Conservation (phyloP, 2,888 invertebrate species). For the Oscheius sp. region DNA sequence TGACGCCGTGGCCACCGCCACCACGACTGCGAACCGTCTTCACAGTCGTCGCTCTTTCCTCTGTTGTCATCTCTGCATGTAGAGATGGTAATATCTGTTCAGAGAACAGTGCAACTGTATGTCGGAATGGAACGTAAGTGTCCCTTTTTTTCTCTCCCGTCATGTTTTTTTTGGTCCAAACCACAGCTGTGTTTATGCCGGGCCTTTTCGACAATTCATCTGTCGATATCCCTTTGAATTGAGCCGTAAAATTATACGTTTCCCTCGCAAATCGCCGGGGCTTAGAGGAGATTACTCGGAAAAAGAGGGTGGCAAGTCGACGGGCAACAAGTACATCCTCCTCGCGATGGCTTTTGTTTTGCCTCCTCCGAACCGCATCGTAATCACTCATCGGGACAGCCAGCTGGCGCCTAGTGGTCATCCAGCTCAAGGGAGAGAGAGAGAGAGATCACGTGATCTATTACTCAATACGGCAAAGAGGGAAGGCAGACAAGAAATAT, state of each 20-base stretch:
- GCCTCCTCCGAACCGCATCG: slow-evolving; percentile 27
- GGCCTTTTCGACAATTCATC: slow-evolving; percentile 17
- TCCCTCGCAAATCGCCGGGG: not conserved
- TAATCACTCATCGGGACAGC: slow-evolving; percentile 30
- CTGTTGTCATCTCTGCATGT: slow-evolving; percentile 31
- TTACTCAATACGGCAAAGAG: too few relatives aligned
- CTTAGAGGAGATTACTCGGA: not conserved
- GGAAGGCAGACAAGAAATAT: too few relatives aligned
- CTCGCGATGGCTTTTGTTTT: slow-evolving; percentile 22
- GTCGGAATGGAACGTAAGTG: slow-evolving; percentile 67
- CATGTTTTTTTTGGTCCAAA: slow-evolving; percentile 21
- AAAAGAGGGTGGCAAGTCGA: not conserved
- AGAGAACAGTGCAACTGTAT: slow-evolving; percentile 64
- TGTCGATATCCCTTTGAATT: not conserved
- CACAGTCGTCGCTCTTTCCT: slow-evolving; percentile 11
- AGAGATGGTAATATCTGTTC: slow-evolving; percentile 58
- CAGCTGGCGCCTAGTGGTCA: slow-evolving; percentile 30
- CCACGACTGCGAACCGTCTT: slow-evolving; percentile 37
- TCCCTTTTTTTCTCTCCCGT: not conserved
- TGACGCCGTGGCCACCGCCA: slow-evolving; percentile 37
- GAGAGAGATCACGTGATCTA: too few relatives aligned
- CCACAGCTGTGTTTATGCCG: not conserved
- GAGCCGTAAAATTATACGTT: not conserved
- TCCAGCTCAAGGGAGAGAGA: too few relatives aligned
- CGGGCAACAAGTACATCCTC: slow-evolving; percentile 63